phyloP scores from a whole-genome alignment of 2,888 invertebrate species.

The Aphrophora alni region DNA sequence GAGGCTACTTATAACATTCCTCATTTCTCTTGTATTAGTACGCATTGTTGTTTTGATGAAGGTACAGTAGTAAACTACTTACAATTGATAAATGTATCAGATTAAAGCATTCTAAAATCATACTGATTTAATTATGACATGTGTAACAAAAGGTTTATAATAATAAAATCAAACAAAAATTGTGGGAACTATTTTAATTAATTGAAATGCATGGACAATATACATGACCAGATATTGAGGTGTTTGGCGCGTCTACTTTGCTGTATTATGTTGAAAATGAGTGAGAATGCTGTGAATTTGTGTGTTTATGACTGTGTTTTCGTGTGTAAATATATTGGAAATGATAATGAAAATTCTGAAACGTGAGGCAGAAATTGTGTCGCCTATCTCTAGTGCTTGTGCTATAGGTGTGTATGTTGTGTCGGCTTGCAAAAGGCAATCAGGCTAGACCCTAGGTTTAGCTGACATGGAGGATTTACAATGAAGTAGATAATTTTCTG shows the following conservation, averaged over 20 bases:
- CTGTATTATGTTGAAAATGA: slow-evolving; percentile 23
- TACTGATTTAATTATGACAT: neutral
- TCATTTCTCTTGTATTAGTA: slow-evolving; percentile 27
- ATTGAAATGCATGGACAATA: slow-evolving; percentile 30
- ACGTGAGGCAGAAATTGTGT: slow-evolving; percentile 21
- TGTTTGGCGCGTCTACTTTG: slow-evolving; percentile 44
- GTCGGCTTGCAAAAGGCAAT: slow-evolving; percentile 39
- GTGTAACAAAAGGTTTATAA: neutral
- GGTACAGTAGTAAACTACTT: neutral
- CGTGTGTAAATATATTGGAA: slow-evolving; percentile 22
- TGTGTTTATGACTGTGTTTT: slow-evolving; percentile 12
- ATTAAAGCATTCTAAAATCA: neutral
- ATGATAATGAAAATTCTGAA: slow-evolving; percentile 15
- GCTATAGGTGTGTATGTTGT: slow-evolving; percentile 37
- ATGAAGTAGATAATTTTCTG: neutral
- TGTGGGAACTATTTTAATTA: slow-evolving; percentile 35
- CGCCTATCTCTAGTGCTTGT: slow-evolving; percentile 14
- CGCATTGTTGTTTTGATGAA: slow-evolving; percentile 24
- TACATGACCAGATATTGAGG: slow-evolving; percentile 35
- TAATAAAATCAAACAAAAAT: neutral
- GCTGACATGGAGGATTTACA: slow-evolving; percentile 40
- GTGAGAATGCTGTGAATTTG: slow-evolving; percentile 18
- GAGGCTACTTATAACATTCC: slow-evolving; percentile 35
- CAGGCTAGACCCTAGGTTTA: slow-evolving; percentile 27
- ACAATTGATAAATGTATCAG: neutral